phyloP scores from a whole-genome alignment of 2,113 vertebrate species.

The Amia ocellicauda region DNA sequence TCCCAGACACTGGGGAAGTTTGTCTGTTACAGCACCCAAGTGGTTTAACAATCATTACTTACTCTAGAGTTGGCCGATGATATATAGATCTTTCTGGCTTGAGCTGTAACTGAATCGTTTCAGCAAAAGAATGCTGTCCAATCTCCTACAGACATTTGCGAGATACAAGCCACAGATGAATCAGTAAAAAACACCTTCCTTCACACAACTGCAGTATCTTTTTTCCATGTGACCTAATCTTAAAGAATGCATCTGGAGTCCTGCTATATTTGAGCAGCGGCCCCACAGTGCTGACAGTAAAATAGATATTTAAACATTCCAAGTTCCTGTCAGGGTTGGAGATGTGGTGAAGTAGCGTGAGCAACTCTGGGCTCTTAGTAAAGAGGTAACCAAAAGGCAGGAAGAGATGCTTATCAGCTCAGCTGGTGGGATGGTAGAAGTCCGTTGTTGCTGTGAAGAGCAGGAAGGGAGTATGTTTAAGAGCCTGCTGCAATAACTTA shows the following conservation, averaged over 20 bases:
- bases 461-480: constrained; percentile 41
- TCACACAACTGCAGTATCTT: background rate
- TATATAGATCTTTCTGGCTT: background rate
- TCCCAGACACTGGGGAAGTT: background rate
- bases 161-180: background rate
- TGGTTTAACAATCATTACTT: background rate
- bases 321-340: constrained; percentile 29
- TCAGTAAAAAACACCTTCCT: background rate
- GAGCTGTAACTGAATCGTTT: constrained; percentile 1
- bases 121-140: background rate
- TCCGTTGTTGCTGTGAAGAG: constrained; percentile 36
- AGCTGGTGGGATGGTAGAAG: constrained; percentile 35
- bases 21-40: background rate
- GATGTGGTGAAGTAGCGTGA: constrained; percentile 9
- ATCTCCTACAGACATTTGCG: background rate
- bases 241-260: background rate
- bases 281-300: constrained; percentile 12
- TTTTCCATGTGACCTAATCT: background rate
- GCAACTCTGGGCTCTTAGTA: no score
- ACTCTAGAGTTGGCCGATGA: background rate
- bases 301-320: constrained; percentile 25
- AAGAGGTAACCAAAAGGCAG: background rate
- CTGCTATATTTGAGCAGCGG: background rate
- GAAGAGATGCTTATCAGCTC: constrained; percentile 39
- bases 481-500: constrained; percentile 35